Evolutionary conservation across 2,888 invertebrate genomes (phyloP), one percentile per base, ranked within the genome.

Genomic region (Hetaerina titia): DNA sequence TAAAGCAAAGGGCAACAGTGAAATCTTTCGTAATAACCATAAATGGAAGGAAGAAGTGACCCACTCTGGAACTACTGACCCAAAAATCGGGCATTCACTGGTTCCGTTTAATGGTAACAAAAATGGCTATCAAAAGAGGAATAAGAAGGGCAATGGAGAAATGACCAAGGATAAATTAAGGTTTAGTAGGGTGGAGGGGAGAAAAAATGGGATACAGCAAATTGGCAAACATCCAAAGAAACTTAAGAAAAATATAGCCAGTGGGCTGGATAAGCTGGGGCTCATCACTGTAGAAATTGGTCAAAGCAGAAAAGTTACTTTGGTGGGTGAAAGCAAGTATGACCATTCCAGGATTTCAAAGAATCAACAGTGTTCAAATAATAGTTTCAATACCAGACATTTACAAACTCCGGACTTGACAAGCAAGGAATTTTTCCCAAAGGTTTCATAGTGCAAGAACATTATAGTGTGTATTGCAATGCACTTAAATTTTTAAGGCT

Each of bases 341-440:
- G 81, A 81, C 31, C 81, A 81, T 81, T 81, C 81, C 81, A 81
- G 81, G 81, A 31, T 81, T 31, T 81, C 81, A 11, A 22, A 81
- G 31, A 81, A 81, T 81, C 81, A 81, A 31, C n/a, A 74, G 25
- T 81, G 19, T 31, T 81, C 81, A 31, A 25, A 31, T 31, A 22
- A 81, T 31, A 7, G n/a, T 31, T 81, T 81, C 4, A 81, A 2
- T n/a, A 31, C 22, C 2, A 81, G 22, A 13, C 11, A 22, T 11
- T 13, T 81, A 31, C 69, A n/a, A 69, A n/a, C n/a, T 5, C 81
- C 6, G 7, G 31, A 31, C 1, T 81, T 25, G 5, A 31, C 81
- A n/a, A 81, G 13, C 13, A 81, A 31, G 81, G 9, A n/a, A 11
- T 31, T 9, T 31, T 81, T 31, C 22, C 81, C 81, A 31, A 25